phyloP scores from a whole-genome alignment of 2,113 vertebrate species.

The Phalacrocorax carbo region DNA sequence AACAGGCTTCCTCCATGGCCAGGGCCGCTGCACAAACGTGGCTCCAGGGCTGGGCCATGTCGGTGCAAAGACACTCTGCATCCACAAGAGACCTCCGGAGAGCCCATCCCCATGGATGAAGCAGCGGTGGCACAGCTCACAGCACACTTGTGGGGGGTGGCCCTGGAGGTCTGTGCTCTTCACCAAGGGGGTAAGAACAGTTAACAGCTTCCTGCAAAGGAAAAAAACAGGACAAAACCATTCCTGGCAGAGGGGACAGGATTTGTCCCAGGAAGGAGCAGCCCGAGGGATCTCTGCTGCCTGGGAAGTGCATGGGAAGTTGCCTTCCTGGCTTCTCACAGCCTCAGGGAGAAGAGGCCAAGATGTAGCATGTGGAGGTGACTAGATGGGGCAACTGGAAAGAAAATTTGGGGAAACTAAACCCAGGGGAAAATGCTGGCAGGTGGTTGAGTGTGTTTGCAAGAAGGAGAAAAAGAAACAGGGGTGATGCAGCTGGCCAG shows the following conservation, averaged over 20 bases:
- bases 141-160: background rate
- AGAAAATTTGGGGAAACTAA: background rate
- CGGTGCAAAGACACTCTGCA: background rate
- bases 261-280: background rate
- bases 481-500: accelerated
- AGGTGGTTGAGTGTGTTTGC: background rate
- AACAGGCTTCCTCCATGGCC: background rate
- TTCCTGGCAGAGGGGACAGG: background rate
- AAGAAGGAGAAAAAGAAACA: background rate
- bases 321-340: background rate
- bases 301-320: background rate
- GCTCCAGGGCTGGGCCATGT: background rate
- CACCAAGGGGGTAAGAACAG: background rate
- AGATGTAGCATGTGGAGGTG: background rate
- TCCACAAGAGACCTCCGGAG: background rate
- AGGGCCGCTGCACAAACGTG: background rate
- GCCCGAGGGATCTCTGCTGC: background rate
- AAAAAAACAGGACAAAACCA: background rate
- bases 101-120: background rate
- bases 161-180: background rate
- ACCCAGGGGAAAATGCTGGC: background rate
- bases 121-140: background rate
- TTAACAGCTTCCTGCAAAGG: background rate
- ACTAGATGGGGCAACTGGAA: background rate
- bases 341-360: background rate